A percentile compares a stretch with the other conserved stretches of the same genome.
Evolutionary conservation across 1,140 invertebrate genomes (phyloP).

Genomic region (Aricia agestis): DNA sequence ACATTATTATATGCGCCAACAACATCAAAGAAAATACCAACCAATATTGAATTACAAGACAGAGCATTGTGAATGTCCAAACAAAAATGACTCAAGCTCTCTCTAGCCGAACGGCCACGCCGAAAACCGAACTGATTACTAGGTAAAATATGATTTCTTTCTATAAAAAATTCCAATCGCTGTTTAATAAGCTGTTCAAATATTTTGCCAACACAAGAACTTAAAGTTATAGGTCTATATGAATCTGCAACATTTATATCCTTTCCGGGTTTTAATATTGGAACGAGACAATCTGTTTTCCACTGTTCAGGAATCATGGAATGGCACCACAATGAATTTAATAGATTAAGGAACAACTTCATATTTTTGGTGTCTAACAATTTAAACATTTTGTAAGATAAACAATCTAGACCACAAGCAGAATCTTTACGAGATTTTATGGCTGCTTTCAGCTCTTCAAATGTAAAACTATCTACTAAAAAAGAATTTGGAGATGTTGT

Average conservation of each 20-base stretch:
- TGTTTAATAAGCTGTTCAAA: conserved; percentile 34
- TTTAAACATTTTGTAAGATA: conserved; percentile 33
- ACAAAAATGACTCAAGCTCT: conserved; percentile 23
- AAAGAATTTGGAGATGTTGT: too few species aligned
- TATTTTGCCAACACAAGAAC: conserved; percentile 29
- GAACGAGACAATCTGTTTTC: conserved; percentile 29
- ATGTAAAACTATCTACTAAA: conserved; percentile 19
- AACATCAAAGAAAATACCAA: conserved; percentile 28
- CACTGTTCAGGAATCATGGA: conserved; percentile 25
- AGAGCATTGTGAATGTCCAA: conserved; percentile 20
- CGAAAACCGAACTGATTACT: conserved; percentile 29
- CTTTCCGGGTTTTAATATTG: conserved; percentile 20
- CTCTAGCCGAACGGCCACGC: conserved; percentile 20
- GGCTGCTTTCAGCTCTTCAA: conserved; percentile 26
- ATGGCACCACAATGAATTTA: conserved; percentile 27
- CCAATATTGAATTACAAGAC: conserved; percentile 15
- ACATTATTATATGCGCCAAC: conserved; percentile 32
- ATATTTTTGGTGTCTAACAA: background rate
- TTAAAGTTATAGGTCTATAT: conserved; percentile 31
- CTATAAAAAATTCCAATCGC: conserved; percentile 30
- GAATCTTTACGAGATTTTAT: conserved; percentile 25
- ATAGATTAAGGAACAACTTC: conserved; percentile 22
- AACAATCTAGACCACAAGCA: conserved; percentile 30
- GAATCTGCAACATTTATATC: conserved; percentile 22
- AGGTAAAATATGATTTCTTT: conserved; percentile 24